Conservation (phyloP, 92 coral and sea anemone species). For the Palythoa caribaeorum region DNA sequence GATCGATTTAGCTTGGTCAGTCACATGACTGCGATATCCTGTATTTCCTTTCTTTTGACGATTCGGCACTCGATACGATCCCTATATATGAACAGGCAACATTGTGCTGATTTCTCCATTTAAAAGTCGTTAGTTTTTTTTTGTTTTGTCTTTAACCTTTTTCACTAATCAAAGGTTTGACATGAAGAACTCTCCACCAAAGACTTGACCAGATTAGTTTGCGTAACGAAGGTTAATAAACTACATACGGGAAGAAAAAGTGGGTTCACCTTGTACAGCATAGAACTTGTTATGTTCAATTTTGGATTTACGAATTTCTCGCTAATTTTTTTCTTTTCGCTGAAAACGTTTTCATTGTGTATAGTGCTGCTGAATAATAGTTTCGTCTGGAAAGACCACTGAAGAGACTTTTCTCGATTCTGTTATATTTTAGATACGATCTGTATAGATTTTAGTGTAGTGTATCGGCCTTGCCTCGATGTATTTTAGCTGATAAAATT, state of each 20-base stretch:
- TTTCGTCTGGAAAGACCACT: background rate
- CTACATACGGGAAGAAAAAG: background rate
- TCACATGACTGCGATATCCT: background rate
- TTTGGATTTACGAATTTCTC: background rate
- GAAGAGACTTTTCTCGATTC: background rate
- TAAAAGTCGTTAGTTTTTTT: background rate
- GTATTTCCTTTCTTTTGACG: background rate
- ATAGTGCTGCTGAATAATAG: background rate
- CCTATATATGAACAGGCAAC: background rate
- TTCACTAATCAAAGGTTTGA: background rate
- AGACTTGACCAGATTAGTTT: background rate
- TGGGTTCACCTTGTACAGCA: background rate
- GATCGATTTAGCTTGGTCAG: background rate
- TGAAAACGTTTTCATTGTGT: background rate
- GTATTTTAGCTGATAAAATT: conserved; percentile 33
- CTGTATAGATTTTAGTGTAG: conserved; percentile 26
- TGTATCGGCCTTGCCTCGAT: conserved; percentile 7
- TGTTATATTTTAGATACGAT: conserved; percentile 5
- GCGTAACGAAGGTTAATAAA: background rate
- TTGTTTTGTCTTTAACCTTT: background rate
- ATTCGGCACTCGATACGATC: conserved; percentile 3
- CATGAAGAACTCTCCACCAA: background rate
- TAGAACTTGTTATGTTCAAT: background rate
- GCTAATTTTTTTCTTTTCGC: background rate
- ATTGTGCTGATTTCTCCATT: background rate